These are phyloP conservation scores for Ctenochaetus hawaiiensis DNA, from an alignment of 2,797 vertebrate genomes.

Conservation along the genomic window DNA sequence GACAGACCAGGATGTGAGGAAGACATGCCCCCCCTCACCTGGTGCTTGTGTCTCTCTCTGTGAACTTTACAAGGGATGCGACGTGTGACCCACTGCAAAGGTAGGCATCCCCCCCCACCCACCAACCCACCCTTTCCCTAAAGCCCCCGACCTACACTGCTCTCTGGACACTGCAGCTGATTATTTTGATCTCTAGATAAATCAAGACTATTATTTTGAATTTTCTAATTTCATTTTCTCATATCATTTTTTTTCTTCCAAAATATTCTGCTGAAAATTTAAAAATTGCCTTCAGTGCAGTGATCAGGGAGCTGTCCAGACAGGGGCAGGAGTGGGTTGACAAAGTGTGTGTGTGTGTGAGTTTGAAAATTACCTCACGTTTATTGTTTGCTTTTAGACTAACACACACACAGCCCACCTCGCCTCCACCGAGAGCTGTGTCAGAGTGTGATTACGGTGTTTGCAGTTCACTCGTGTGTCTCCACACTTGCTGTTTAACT, in stretches of 20 bases:
- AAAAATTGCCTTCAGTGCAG: slow-evolving; percentile 1
- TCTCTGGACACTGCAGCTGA: slow-evolving; percentile 83
- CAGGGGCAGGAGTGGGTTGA: slow-evolving; percentile 59
- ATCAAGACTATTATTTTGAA: not conserved
- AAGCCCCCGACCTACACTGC: slow-evolving; percentile 72
- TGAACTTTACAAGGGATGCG: slow-evolving; percentile 97
- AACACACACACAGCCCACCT: slow-evolving; percentile 39
- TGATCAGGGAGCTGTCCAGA: slow-evolving; percentile 73
- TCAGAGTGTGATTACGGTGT: slow-evolving; percentile 67
- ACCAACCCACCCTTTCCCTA: slow-evolving; percentile 10
- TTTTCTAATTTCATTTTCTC: not conserved
- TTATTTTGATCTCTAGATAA: slow-evolving; percentile 3
- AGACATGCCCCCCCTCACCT: slow-evolving; percentile 85
- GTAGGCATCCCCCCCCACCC: slow-evolving; percentile 86
- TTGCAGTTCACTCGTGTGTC: slow-evolving; percentile 62
- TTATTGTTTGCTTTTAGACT: slow-evolving; percentile 35
- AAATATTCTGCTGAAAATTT: not conserved
- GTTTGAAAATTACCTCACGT: slow-evolving; percentile 48
- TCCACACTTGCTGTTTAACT: slow-evolving; percentile 62
- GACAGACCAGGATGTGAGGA: slow-evolving; percentile 55
- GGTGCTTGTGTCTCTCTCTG: slow-evolving; percentile 96
- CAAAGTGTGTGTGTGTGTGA: slow-evolving; percentile 55
- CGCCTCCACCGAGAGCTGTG: slow-evolving; percentile 54
- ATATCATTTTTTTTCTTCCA: too few species aligned
- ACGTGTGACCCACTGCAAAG: slow-evolving; percentile 99